phyloP scores from a whole-genome alignment of 2,797 vertebrate genomes.

The Clarias fuscus region DNA sequence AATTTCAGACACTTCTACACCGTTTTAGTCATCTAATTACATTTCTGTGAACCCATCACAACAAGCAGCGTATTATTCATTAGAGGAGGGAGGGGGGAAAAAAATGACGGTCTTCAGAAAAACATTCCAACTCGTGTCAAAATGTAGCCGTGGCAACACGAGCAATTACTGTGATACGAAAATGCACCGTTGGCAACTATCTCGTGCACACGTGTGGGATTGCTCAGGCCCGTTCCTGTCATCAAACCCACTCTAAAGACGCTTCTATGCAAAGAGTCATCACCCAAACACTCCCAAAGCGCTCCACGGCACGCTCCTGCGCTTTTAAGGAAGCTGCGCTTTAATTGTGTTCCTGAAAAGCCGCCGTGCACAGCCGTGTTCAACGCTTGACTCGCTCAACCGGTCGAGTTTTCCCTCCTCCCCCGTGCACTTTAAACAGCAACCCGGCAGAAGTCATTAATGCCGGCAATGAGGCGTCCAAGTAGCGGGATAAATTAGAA shows the following conservation, averaged over 20 bases:
- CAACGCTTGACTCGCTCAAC: not conserved
- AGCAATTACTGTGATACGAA: not conserved
- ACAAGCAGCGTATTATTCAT: not conserved
- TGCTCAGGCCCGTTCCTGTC: not conserved
- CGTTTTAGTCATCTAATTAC: not conserved
- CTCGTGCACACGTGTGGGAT: not conserved
- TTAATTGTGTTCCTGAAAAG: slow-evolving; percentile 8
- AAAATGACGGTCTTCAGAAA: not conserved
- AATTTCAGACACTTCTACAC: not conserved
- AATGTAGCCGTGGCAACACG: not conserved
- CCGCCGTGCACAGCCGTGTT: not conserved
- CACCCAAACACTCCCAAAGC: not conserved
- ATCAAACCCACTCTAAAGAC: not conserved
- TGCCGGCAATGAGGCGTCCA: slow-evolving; percentile 68
- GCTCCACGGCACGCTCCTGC: not conserved
- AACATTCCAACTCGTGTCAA: not conserved
- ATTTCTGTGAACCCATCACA: not conserved
- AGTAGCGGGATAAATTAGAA: slow-evolving; percentile 66
- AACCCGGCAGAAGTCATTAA: slow-evolving; percentile 73
- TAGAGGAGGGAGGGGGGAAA: not conserved
- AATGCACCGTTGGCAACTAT: not conserved
- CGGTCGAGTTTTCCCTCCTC: slow-evolving; percentile 26
- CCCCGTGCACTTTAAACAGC: slow-evolving; percentile 68
- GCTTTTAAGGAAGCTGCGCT: not conserved
- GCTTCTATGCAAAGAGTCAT: slow-evolving; percentile 5